Evolutionary conservation across 1,140 invertebrate genomes (phyloP).

Genomic region (Leptinotarsa lineolata): DNA sequence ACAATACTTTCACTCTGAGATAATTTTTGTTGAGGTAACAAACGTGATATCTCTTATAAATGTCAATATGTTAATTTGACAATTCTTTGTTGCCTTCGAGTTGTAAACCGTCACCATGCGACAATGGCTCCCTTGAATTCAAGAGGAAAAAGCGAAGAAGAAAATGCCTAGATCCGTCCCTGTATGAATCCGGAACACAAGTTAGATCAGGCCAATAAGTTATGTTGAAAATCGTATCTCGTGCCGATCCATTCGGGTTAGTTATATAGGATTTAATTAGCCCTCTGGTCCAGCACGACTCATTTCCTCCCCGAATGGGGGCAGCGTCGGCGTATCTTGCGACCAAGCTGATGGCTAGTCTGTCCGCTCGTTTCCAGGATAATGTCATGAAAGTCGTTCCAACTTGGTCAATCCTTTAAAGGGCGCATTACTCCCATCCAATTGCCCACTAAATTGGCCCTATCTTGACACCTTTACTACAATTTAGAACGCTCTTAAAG

Average conservation of each 20-base stretch:
- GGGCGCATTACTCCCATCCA: conserved; percentile 55
- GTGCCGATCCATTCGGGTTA: conserved; percentile 19
- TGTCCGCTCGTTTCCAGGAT: conserved; percentile 52
- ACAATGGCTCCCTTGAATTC: too few relatives aligned
- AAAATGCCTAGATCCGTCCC: neutral
- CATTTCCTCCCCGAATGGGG: conserved; percentile 34
- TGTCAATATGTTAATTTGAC: too few relatives aligned
- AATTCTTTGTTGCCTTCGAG: too few relatives aligned
- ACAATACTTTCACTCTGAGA: too few relatives aligned
- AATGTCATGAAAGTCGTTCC: conserved; percentile 51
- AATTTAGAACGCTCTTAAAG: conserved; percentile 43
- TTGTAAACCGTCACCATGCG: too few relatives aligned
- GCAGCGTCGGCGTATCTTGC: conserved; percentile 23
- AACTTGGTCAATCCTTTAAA: conserved; percentile 55
- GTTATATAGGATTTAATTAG: conserved; percentile 45
- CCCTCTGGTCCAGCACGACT: conserved; percentile 27
- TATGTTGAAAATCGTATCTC: conserved; percentile 21
- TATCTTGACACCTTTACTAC: conserved; percentile 56
- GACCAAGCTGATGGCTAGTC: conserved; percentile 34
- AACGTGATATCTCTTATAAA: too few relatives aligned
- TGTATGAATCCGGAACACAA: neutral
- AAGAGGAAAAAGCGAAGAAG: too few relatives aligned
- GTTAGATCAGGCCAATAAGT: conserved; percentile 22
- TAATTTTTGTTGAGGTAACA: too few relatives aligned
- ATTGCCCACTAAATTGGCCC: conserved; percentile 56